Conservation (phyloP, 2,797 vertebrate species). For the Heterohyrax brucei region DNA sequence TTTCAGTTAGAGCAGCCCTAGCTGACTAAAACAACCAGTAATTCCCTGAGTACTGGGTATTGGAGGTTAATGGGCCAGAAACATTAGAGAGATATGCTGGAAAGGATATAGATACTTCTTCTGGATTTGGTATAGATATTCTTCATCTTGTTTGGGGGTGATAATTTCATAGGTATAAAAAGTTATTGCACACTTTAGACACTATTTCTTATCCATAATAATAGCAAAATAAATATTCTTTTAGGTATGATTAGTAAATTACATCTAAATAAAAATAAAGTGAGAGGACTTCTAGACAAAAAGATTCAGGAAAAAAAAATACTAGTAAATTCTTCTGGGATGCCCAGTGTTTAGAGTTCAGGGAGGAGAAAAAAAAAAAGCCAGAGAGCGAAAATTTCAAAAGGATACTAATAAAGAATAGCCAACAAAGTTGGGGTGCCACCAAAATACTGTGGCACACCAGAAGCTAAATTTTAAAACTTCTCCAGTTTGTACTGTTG, state of each 20-base stretch:
- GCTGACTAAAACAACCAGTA: too few relatives aligned
- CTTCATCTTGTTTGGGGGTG: neutral
- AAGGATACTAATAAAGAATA: neutral
- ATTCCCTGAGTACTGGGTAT: neutral
- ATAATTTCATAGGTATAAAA: neutral
- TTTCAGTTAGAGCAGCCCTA: too few relatives aligned
- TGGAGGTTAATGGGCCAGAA: neutral
- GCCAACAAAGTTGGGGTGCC: neutral
- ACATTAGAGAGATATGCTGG: neutral
- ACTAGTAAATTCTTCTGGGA: neutral
- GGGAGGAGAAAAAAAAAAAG: neutral
- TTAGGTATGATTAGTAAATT: neutral
- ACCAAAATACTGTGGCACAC: neutral
- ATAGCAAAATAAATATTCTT: neutral
- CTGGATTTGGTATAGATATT: neutral
- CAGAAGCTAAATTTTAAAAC: neutral
- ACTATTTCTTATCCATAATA: neutral
- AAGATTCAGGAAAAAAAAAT: neutral
- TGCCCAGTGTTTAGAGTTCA: neutral
- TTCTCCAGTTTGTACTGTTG: neutral
- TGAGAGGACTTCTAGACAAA: neutral
- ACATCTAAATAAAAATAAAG: neutral
- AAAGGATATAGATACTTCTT: neutral
- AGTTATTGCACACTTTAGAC: neutral
- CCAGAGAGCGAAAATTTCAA: conserved; percentile 19